Evolutionary conservation across 2,888 invertebrate genomes (phyloP), one percentile per base, ranked within the genome.

Genomic region (Zootermopsis nevadensis): DNA sequence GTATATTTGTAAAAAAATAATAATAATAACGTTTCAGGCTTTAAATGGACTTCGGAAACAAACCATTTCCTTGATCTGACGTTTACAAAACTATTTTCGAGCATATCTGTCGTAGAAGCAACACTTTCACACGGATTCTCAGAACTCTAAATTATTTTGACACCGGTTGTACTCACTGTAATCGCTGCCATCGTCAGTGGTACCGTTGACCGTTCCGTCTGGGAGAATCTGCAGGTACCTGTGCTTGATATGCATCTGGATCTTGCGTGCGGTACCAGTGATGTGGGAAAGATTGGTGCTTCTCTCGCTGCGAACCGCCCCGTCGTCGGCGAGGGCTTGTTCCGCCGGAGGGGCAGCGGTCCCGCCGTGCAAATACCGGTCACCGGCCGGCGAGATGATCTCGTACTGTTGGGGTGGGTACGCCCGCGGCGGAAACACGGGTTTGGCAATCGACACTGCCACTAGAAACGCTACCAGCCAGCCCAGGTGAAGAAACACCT

Each of bases 161-260:
- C 48, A 8, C 10, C n/a, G 77, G 48, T 60, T 77, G 82, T 87
- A 96, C 96, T 96, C 89, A 74, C 77, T 81, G 82, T 87, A 96
- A 96, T 96, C 89, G 91, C 95, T 95, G 89, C 92, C 92, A 91
- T 94, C 94, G 89, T 95, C 94, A 89, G 92, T 93, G 89, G 95
- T 95, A 87, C 96, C 96, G 91, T 95, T 95, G 90, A 96, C 95
- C 87, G 94, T 94, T 89, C 96, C 96, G 91, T 96, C 95, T 87
- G 95, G 95, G 90, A 95, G 91, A 88, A 96, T 92, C 91, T 96
- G 96, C 86, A 96, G 92, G 89, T 95, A 94, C 87, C 94, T 93
- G 91, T 96, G 94, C 91, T 94, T 95, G 90, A 96, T 94, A 91
- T 94, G 95, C 93, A 96, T 93, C 91, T 95, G 95, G 88, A 96